Evolutionary conservation across 2,113 vertebrate genomes (phyloP).

Genomic region (Athene cunicularia): DNA sequence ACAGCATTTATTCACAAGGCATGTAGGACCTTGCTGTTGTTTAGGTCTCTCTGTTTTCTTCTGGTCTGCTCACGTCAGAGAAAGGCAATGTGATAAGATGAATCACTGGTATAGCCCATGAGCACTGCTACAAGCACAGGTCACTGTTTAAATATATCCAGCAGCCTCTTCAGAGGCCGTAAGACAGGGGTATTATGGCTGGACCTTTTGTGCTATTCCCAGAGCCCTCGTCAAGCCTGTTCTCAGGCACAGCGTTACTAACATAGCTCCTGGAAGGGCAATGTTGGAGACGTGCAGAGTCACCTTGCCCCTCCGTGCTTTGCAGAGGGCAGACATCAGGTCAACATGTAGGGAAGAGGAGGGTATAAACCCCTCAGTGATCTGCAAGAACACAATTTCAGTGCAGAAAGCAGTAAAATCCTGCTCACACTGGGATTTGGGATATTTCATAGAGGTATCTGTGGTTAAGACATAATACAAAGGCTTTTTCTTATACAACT

Average conservation of each 20-base stretch:
- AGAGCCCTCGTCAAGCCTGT: background rate
- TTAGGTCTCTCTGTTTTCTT: background rate
- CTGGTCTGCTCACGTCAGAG: background rate
- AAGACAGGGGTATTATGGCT: background rate
- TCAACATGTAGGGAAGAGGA: background rate
- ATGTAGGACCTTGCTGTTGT: background rate
- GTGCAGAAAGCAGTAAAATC: background rate
- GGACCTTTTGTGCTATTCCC: background rate
- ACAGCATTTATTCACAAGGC: background rate
- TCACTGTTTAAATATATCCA: background rate
- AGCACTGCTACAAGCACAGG: background rate
- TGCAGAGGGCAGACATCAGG: background rate
- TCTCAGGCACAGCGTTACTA: background rate
- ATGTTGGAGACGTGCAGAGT: background rate
- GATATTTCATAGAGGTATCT: background rate
- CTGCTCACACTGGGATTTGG: background rate
- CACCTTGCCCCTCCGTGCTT: background rate
- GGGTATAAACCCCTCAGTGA: background rate
- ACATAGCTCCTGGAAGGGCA: background rate
- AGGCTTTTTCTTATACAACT: slow-evolving; percentile 43
- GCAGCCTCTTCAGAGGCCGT: background rate
- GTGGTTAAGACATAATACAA: background rate
- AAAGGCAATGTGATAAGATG: background rate
- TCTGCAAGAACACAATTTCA: background rate
- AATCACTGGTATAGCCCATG: background rate